Evolutionary conservation across 2,888 invertebrate genomes (phyloP).

Genomic region (Synanthedon myopaeformis): DNA sequence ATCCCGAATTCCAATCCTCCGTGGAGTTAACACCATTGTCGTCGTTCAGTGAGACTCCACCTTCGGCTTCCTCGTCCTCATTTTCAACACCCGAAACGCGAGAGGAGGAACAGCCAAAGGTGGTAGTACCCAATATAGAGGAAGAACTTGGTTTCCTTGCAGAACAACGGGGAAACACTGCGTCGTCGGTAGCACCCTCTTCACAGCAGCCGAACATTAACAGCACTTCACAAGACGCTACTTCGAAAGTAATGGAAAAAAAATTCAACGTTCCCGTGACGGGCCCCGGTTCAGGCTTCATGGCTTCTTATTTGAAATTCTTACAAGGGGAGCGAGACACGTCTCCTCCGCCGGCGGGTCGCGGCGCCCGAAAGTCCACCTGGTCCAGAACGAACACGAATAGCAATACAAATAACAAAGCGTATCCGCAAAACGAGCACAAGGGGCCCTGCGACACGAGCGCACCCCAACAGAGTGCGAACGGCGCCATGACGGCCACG

Average conservation of each 20-base stretch:
- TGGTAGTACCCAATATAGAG: slow-evolving; percentile 89
- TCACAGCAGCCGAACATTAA: slow-evolving; percentile 61
- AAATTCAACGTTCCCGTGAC: slow-evolving; percentile 71
- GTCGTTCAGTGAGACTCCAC: slow-evolving; percentile 70
- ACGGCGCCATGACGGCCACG: slow-evolving; percentile 49
- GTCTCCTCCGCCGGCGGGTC: slow-evolving; percentile 80
- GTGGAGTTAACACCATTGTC: slow-evolving; percentile 75
- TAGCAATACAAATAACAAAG: slow-evolving; percentile 46
- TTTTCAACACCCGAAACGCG: slow-evolving; percentile 69
- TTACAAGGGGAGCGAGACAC: slow-evolving; percentile 85
- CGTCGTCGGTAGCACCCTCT: slow-evolving; percentile 64
- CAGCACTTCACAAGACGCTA: slow-evolving; percentile 61
- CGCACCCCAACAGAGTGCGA: slow-evolving; percentile 47
- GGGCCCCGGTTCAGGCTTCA: slow-evolving; percentile 80
- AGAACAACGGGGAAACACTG: slow-evolving; percentile 68
- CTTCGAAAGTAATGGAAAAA: slow-evolving; percentile 69
- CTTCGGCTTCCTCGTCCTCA: slow-evolving; percentile 69
- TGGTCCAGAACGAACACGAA: slow-evolving; percentile 70
- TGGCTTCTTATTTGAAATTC: slow-evolving; percentile 90
- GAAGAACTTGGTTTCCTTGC: slow-evolving; percentile 87
- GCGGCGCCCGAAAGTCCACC: slow-evolving; percentile 75
- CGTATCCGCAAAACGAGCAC: slow-evolving; percentile 47
- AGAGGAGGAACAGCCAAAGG: slow-evolving; percentile 82
- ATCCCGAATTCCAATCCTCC: slow-evolving; percentile 75
- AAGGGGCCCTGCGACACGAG: slow-evolving; percentile 49